These are phyloP conservation scores for Calephelis virginiensis DNA, from an alignment of 1,140 invertebrate genomes.

Conservation along the genomic window DNA sequence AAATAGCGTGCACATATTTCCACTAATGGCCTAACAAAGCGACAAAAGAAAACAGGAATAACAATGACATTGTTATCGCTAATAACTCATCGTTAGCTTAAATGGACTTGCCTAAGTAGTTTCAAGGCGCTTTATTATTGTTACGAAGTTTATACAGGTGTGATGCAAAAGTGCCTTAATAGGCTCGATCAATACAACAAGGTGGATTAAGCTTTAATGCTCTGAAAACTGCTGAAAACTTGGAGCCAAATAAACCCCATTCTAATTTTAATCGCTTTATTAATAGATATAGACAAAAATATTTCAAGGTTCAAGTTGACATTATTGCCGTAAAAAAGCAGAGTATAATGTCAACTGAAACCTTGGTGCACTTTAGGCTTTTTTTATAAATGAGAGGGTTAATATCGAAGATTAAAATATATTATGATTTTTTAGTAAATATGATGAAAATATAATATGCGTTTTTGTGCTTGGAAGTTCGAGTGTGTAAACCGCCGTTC, in stretches of 20 bases:
- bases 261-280: neutral
- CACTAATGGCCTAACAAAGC: conserved; percentile 40
- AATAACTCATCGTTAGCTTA: conserved; percentile 63
- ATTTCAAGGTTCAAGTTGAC: neutral
- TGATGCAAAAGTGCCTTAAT: conserved; percentile 21
- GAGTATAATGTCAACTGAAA: no score
- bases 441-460: no score
- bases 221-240: conserved; percentile 1
- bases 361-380: no score
- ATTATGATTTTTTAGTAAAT: no score
- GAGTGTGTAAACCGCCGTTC: no score
- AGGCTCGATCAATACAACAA: neutral
- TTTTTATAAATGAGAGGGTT: no score
- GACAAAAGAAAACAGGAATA: conserved; percentile 56
- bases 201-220: neutral
- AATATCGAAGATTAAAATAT: no score
- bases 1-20: conserved; percentile 28
- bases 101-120: conserved; percentile 53
- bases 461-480: no score
- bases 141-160: conserved; percentile 21
- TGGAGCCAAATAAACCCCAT: neutral
- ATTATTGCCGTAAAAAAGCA: no score
- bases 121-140: conserved; percentile 26
- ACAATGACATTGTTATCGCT: conserved; percentile 64
- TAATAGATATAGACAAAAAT: neutral